Evolutionary conservation across 1,140 invertebrate genomes (phyloP), one percentile per base, ranked within the genome.

Genomic region (Oryzaephilus surinamensis): DNA sequence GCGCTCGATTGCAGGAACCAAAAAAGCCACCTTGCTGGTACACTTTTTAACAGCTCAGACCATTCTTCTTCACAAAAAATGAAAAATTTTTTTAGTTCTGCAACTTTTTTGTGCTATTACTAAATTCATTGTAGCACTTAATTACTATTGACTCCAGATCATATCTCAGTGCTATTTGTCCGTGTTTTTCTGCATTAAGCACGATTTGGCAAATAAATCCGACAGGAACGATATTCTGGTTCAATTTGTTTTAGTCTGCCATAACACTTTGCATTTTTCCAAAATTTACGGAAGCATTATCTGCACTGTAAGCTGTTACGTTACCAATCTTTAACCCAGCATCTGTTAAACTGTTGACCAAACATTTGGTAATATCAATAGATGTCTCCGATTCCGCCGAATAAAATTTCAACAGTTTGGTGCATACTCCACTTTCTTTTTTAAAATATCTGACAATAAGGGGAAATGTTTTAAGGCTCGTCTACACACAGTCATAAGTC

Each of bases 71-170:
- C n/a, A 28, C 26, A 28, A 4, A 28, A 28, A 4, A 12, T n/a
- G 4, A 28, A 4, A 28, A 28, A 28, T 28, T 28, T 13, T 28
- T 28, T 3, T 12, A 28, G 26, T 28, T 28, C 26, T 12, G 26
- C 3, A 10, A n/a, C n/a, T n/a, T 28, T 28, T 28, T 28, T 28
- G 26, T 28, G 14, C 26, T 28, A 10, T 4, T 12, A 10, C 26
- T 28, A 10, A 28, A 28, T 28, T 28, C 26, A 28, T 28, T 28
- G 10, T 28, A 28, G n/a, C 26, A 28, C 14, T 28, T 28, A 6
- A 28, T 10, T n/a, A 28, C 26, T n/a, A 28, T n/a, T n/a, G n/a
- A 3, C n/a, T 28, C 26, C 11, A 28, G n/a, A 28, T 28, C 26
- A 28, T 12, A 28, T 28, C 26, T 3, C n/a, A 28, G 14, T 28